These are phyloP conservation scores for Toxotes jaculatrix DNA, from an alignment of 2,113 vertebrate species.

Conservation along the genomic window DNA sequence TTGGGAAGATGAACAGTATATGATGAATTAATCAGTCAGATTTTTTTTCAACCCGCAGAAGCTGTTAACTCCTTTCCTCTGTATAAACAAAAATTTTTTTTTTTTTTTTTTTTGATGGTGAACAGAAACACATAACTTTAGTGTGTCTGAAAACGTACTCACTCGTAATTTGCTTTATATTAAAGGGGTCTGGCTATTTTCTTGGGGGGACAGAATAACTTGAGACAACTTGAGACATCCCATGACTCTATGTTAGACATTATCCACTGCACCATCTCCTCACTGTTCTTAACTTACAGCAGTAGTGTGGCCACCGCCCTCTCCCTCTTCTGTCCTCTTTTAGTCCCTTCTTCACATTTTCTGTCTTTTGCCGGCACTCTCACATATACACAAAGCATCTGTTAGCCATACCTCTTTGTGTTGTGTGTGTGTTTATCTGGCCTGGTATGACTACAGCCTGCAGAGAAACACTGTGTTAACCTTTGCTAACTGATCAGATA, in stretches of 20 bases:
- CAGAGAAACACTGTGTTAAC: slow-evolving; percentile 32
- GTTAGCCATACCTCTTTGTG: background rate
- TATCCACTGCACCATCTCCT: background rate
- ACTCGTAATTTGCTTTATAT: slow-evolving; percentile 53
- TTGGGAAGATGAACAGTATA: background rate
- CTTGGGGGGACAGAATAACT: slow-evolving; percentile 4
- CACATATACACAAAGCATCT: slow-evolving; percentile 18
- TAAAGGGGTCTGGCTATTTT: slow-evolving; percentile 37
- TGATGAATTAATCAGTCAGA: slow-evolving; percentile 1
- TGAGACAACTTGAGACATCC: slow-evolving; percentile 22
- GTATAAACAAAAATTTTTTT: slow-evolving; percentile 2
- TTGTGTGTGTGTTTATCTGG: slow-evolving; percentile 18
- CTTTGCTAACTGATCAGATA: slow-evolving; percentile 47
- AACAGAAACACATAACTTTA: slow-evolving; percentile 24
- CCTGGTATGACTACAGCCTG: background rate
- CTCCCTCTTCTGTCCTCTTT: slow-evolving; percentile 1
- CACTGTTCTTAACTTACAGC: background rate
- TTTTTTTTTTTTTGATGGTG: slow-evolving; percentile 14
- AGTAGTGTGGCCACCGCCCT: background rate
- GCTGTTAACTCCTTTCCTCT: background rate
- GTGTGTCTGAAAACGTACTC: slow-evolving; percentile 29
- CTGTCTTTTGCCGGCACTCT: background rate
- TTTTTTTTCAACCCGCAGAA: background rate
- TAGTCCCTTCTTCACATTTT: slow-evolving; percentile 1
- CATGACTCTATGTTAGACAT: background rate